Evolutionary conservation across 1,140 invertebrate genomes (phyloP), one percentile per base, ranked within the genome.

Genomic region (Amyelois transitella): DNA sequence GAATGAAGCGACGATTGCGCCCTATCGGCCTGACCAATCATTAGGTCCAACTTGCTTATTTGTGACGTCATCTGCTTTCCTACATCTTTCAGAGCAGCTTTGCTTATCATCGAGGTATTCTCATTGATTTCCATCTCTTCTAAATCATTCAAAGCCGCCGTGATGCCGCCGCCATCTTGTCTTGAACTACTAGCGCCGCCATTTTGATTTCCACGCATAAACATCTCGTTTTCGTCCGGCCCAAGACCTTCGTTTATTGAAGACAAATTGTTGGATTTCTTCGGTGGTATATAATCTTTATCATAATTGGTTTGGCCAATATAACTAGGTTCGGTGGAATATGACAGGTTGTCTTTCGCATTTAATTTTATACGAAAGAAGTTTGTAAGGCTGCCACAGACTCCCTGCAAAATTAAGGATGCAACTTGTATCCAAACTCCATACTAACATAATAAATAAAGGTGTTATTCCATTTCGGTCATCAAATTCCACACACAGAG

Each of bases 21-120:
- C 47, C 90, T 90, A 47, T 94, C 93, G 6, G 92, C 92, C 70
- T 93, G 92, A 6, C 83, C 80, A 10, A 94, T 90, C 58, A 95
- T 65, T 1, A 88, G 78, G 60, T 92, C 92, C 50, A 94, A 68
- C 64, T 92, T 92, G 67, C 91, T 89, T 25, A 93, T 79, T 61
- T 94, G 92, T 7, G 91, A 90, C 4, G 87, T 88, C 67, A 93
- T 87, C 58, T 92, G 91, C 60, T 90, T 77, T 49, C 86, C 79
- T 6, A 92, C 83, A 61, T 92, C 91, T 18, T 64, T 84, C 43
- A 72, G 83, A 51, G 58, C 72, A 58, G 43, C 74, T 74, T 56
- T 81, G 66, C 55, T 73, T 19, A 69, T 57, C 49, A 74, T 66
- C 1, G 63, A 64, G 14, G 61, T 76, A 49, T 72, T 74, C 57